These are phyloP conservation scores for Leptinotarsa texana DNA, from an alignment of 1,140 invertebrate genomes.

Conservation along the genomic window DNA sequence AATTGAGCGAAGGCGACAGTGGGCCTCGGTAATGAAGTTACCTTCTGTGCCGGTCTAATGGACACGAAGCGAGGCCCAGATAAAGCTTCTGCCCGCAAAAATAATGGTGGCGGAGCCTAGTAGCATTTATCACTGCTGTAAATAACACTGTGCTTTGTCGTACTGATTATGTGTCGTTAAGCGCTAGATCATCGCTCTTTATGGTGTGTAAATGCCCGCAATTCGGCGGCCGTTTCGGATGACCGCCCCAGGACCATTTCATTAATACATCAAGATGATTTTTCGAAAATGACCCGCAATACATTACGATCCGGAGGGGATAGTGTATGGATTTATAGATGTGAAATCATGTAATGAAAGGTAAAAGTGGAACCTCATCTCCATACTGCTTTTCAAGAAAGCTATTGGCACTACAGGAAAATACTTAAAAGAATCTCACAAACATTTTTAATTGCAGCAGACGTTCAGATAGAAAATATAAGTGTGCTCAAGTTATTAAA, in stretches of 20 bases:
- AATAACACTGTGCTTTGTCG: slow-evolving; percentile 41
- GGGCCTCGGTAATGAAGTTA: slow-evolving; percentile 36
- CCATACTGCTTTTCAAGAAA: no score
- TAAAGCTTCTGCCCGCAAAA: slow-evolving; percentile 29
- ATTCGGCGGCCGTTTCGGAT: neutral
- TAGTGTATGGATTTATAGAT: no score
- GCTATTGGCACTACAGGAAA: no score
- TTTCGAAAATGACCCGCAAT: neutral
- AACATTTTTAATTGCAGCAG: no score
- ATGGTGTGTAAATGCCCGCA: slow-evolving; percentile 40
- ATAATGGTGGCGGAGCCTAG: slow-evolving; percentile 31
- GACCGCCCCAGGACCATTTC: neutral
- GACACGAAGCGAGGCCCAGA: slow-evolving; percentile 16
- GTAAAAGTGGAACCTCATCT: no score
- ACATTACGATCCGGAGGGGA: no score
- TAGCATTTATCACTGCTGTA: slow-evolving; percentile 40
- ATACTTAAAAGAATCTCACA: no score
- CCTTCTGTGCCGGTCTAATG: slow-evolving; percentile 29
- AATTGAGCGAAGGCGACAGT: slow-evolving; percentile 35
- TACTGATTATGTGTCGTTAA: slow-evolving; percentile 41
- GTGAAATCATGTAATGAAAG: no score
- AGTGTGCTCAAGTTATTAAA: no score
- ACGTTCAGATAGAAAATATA: no score
- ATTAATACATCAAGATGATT: neutral
- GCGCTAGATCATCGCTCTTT: slow-evolving; percentile 42